Evolutionary conservation across 1,140 invertebrate species (phyloP).

Genomic region (Lucilia cuprina): DNA sequence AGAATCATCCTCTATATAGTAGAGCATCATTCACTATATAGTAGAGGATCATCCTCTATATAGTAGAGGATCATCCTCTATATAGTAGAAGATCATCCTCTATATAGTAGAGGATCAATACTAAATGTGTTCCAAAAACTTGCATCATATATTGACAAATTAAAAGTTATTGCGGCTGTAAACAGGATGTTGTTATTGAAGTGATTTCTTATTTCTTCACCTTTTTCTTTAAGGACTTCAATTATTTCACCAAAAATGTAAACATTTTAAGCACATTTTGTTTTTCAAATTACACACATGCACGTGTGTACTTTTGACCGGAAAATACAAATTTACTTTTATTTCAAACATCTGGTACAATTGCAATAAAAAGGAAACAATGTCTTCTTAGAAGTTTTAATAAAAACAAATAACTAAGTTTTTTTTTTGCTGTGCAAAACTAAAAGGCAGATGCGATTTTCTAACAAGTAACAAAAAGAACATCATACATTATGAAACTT

Average conservation of each 20-base stretch:
- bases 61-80: too few species aligned
- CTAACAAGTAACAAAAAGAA: background rate
- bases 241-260: background rate
- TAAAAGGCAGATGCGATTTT: constrained; percentile 24
- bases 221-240: background rate
- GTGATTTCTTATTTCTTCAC: background rate
- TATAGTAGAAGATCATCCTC: too few species aligned
- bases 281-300: background rate
- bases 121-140: too few species aligned
- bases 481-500: background rate
- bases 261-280: background rate
- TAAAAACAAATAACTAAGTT: background rate
- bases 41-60: too few species aligned
- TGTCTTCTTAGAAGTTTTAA: constrained; percentile 15
- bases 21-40: too few species aligned
- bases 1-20: too few species aligned
- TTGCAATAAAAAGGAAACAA: constrained; percentile 23
- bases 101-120: too few species aligned
- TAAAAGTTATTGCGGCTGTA: background rate
- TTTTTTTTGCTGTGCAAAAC: background rate
- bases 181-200: background rate
- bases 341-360: constrained; percentile 25
- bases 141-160: background rate
- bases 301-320: background rate
- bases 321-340: constrained; percentile 29